Conservation (phyloP, 2,113 vertebrate species). For the Otocyon megalotis region DNA sequence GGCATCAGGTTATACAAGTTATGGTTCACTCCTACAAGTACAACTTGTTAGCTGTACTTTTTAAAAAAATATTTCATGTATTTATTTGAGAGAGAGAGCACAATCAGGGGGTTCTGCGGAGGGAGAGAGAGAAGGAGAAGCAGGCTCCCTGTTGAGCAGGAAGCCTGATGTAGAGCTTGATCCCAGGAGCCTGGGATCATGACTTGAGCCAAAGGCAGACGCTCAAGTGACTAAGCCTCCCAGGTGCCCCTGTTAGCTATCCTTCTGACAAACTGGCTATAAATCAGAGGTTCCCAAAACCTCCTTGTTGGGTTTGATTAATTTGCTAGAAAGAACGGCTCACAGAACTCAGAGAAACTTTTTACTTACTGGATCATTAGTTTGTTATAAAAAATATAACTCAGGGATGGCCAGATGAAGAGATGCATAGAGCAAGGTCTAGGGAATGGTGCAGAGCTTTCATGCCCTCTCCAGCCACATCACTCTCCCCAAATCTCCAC, state of each 20-base stretch:
- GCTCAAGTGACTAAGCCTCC: too few relatives aligned
- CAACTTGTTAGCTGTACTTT: neutral
- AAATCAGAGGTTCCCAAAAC: neutral
- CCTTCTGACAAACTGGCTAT: neutral
- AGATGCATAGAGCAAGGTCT: neutral
- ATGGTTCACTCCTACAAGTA: neutral
- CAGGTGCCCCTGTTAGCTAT: too few relatives aligned
- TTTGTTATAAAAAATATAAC: neutral
- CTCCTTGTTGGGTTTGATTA: neutral
- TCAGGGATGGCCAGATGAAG: neutral
- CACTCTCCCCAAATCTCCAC: neutral
- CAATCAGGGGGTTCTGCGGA: too few relatives aligned
- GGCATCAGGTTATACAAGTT: neutral
- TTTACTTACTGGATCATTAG: neutral
- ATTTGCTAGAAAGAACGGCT: neutral
- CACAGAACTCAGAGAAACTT: neutral
- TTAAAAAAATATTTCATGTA: too few relatives aligned
- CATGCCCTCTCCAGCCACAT: neutral
- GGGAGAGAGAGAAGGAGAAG: too few relatives aligned
- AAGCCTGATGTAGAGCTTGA: too few relatives aligned
- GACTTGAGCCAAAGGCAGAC: too few relatives aligned
- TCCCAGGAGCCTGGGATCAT: too few relatives aligned
- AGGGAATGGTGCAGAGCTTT: neutral
- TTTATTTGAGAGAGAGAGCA: too few relatives aligned
- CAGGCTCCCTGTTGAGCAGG: too few relatives aligned